phyloP scores from a whole-genome alignment of 35 echinoderm and acorn worm species.

The Patiria miniata region DNA sequence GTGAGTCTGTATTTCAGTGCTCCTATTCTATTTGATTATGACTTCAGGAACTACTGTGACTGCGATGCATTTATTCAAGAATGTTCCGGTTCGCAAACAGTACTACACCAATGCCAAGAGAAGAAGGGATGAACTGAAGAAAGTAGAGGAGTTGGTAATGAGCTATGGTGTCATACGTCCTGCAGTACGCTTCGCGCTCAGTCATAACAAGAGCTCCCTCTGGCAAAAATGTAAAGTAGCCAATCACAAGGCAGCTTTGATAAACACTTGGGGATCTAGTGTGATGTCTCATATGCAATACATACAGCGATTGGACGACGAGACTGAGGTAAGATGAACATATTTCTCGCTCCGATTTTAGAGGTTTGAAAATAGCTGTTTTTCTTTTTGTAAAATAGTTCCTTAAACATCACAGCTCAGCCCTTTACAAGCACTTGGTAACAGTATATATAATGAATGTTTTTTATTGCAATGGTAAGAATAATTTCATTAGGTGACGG shows the following conservation, averaged over 20 bases:
- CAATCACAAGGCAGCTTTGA: constrained; percentile 63
- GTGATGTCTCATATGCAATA: constrained; percentile 77
- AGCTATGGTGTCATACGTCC: constrained; percentile 67
- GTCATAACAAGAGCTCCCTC: constrained; percentile 78
- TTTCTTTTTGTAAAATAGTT: too few relatives aligned
- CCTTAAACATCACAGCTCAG: too few relatives aligned
- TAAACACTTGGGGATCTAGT: constrained; percentile 69
- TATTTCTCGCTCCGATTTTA: too few relatives aligned
- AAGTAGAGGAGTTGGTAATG: constrained; percentile 83
- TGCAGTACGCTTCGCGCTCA: constrained; percentile 70
- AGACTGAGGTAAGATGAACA: constrained; percentile 55
- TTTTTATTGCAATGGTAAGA: too few relatives aligned
- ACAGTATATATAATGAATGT: too few relatives aligned
- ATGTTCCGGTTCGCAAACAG: constrained; percentile 85
- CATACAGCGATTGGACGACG: constrained; percentile 38
- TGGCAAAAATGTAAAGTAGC: constrained; percentile 90
- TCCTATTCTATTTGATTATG: too few relatives aligned
- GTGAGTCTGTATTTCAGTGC: too few relatives aligned
- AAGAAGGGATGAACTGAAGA: constrained; percentile 80
- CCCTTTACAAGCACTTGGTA: too few relatives aligned
- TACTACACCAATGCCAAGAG: constrained; percentile 85
- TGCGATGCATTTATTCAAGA: constrained; percentile 81
- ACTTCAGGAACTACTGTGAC: constrained; percentile 83
- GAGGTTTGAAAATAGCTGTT: too few relatives aligned
- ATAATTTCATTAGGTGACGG: too few relatives aligned